Conservation (phyloP, 2,888 invertebrate genomes). For the Siphonodentalium dalli region DNA sequence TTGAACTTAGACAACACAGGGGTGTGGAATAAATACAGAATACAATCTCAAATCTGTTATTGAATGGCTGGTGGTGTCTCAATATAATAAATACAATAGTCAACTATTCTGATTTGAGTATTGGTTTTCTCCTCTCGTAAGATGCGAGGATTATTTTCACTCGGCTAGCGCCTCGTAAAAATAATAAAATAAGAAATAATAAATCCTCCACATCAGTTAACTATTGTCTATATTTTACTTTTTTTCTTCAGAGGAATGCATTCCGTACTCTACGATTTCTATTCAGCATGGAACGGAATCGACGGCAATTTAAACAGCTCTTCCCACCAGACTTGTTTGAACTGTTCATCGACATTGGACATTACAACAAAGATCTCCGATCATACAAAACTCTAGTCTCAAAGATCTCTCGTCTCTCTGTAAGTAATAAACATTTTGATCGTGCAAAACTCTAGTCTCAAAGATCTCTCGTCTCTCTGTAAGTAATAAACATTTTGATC, state of each 20-base stretch:
- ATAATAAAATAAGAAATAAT: no score
- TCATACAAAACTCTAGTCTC: conserved; percentile 60
- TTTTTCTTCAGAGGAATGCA: conserved; percentile 60
- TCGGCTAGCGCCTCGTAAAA: no score
- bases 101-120: no score
- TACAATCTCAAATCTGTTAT: no score
- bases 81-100: no score
- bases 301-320: conserved; percentile 64
- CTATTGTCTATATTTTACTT: conserved; percentile 11
- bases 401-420: conserved; percentile 52
- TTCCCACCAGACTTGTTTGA: conserved; percentile 65
- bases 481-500: conserved; percentile 50
- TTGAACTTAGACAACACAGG: no score
- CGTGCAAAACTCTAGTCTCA: conserved; percentile 59
- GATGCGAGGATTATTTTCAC: no score
- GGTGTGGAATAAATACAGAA: no score
- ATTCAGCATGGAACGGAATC: conserved; percentile 66
- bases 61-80: no score
- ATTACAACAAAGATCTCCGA: conserved; percentile 63
- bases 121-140: no score
- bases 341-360: conserved; percentile 66
- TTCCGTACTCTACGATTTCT: conserved; percentile 66
- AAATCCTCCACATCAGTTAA: no score
- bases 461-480: conserved; percentile 55
- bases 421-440: conserved; percentile 51